These are phyloP conservation scores for Gnatocerus cornutus DNA, from an alignment of 2,888 invertebrate genomes.

Conservation along the genomic window DNA sequence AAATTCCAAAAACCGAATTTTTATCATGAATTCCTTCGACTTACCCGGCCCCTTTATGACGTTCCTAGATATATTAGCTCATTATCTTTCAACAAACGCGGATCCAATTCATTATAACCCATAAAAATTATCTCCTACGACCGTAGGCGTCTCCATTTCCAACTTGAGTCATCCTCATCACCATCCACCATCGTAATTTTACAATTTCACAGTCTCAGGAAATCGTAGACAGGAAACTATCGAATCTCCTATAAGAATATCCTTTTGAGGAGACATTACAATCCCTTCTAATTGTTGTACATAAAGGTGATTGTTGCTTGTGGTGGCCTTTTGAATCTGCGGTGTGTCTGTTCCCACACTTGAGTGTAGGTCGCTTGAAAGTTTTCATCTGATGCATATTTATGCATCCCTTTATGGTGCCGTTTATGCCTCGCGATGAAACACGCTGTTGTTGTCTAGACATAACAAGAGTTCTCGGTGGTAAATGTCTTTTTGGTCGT, in stretches of 20 bases:
- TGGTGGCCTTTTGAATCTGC: constrained; percentile 20
- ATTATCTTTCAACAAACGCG: too few relatives aligned
- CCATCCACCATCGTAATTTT: neutral
- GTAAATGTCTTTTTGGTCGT: constrained; percentile 1
- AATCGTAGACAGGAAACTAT: neutral
- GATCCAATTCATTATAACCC: too few relatives aligned
- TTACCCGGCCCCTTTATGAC: too few relatives aligned
- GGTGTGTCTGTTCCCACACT: constrained; percentile 47
- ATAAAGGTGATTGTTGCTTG: constrained; percentile 36
- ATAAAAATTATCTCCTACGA: neutral
- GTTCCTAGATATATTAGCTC: too few relatives aligned
- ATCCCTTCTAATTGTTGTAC: neutral
- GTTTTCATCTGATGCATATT: constrained; percentile 44
- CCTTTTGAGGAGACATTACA: neutral
- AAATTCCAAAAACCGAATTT: too few relatives aligned
- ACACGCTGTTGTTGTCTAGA: constrained; percentile 24
- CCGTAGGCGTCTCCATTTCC: neutral
- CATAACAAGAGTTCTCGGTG: constrained; percentile 10
- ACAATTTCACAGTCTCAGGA: neutral
- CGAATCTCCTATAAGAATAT: neutral
- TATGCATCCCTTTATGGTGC: constrained; percentile 46
- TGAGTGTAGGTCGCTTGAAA: constrained; percentile 26
- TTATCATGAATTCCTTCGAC: too few relatives aligned
- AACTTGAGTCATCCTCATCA: neutral
- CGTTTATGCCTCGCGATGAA: constrained; percentile 26